A percentile compares a stretch with the other conserved stretches of the same genome.
These are phyloP conservation scores for mouse (Mus musculus) DNA, from an alignment of 2,113 vertebrate species.

Conservation along the genomic window DNA sequence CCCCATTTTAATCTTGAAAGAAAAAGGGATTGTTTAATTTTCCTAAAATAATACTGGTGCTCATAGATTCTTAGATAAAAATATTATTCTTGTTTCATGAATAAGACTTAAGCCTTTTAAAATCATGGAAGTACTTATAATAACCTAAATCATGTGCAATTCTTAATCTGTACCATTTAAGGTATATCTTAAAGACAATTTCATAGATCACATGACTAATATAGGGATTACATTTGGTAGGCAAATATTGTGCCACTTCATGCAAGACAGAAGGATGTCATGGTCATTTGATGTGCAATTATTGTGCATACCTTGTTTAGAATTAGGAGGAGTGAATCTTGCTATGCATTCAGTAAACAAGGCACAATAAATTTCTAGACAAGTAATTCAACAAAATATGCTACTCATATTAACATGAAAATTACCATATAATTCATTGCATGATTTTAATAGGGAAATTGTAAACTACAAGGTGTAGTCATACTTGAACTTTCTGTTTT, in stretches of 20 bases:
- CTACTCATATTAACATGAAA: neutral
- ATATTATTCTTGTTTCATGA: neutral
- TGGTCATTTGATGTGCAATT: neutral
- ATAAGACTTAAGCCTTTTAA: neutral
- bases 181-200: neutral
- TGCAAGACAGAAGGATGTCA: neutral
- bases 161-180: slow-evolving; percentile 25
- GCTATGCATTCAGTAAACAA: neutral
- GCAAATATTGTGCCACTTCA: neutral
- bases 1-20: neutral
- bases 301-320: neutral
- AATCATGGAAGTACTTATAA: neutral
- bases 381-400: neutral
- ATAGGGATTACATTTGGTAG: neutral
- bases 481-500: neutral
- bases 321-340: neutral
- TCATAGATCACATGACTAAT: neutral
- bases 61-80: slow-evolving; percentile 3
- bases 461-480: neutral
- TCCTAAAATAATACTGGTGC: neutral
- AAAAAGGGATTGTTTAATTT: slow-evolving; percentile 24
- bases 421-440: neutral
- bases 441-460: neutral
- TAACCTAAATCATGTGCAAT: neutral
- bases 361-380: neutral